Evolutionary conservation across 2,797 vertebrate species (phyloP).

Genomic region (Cryptoprocta ferox): DNA sequence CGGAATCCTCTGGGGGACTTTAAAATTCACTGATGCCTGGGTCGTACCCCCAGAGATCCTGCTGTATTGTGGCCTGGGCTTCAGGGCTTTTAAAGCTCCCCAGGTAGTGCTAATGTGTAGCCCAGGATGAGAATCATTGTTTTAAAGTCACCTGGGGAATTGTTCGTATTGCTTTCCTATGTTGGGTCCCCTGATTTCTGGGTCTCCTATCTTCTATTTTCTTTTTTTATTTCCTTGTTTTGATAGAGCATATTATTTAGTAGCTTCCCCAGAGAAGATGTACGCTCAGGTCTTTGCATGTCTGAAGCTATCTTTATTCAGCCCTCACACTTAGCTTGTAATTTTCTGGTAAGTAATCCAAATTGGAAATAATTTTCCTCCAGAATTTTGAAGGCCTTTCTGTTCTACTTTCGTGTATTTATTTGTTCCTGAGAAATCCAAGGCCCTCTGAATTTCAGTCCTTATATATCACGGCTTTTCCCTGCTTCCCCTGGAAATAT

Average conservation of each 20-base stretch:
- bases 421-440: not conserved
- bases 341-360: slow-evolving; percentile 8
- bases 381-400: not conserved
- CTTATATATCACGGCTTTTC: not conserved
- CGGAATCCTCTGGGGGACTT: not conserved
- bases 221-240: slow-evolving; percentile 12
- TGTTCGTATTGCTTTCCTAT: not conserved
- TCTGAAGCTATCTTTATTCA: not conserved
- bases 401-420: not conserved
- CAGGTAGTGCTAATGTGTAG: not conserved
- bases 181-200: not conserved
- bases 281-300: not conserved
- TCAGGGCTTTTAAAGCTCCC: not conserved
- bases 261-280: not conserved
- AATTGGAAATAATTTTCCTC: not conserved
- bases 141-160: not conserved
- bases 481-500: not conserved
- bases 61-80: not conserved
- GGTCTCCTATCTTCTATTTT: not conserved
- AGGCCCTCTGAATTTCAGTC: not conserved
- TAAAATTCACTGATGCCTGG: not conserved
- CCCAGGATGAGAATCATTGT: not conserved
- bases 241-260: not conserved
- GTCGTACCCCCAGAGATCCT: not conserved
- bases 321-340: not conserved